phyloP scores from a whole-genome alignment of 1,140 invertebrate genomes.

The Ptiloglossa arizonensis region DNA sequence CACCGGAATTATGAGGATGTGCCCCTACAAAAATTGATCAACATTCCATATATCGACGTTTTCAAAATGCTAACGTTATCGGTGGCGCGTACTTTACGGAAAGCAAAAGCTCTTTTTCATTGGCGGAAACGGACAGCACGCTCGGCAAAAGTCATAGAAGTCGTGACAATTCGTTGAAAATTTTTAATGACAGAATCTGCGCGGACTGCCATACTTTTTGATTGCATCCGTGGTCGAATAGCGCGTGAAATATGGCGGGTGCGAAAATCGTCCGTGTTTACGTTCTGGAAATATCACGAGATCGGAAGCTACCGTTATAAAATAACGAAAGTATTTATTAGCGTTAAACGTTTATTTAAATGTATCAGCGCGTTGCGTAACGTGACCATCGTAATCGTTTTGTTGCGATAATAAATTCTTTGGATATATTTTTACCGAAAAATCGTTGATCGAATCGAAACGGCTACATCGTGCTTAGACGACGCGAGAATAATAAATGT shows the following conservation, averaged over 20 bases:
- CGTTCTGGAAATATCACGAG: not conserved
- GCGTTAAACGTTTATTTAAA: conserved; percentile 2
- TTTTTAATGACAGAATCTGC: conserved; percentile 20
- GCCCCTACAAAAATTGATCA: not conserved
- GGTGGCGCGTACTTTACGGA: conserved; percentile 3
- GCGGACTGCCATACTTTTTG: not conserved
- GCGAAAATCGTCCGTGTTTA: not conserved
- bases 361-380: not conserved
- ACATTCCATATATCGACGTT: not conserved
- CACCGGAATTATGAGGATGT: not conserved
- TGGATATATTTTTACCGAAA: too few relatives aligned
- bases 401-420: too few relatives aligned
- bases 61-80: conserved; percentile 9
- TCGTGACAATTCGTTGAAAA: not conserved
- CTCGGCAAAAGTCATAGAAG: not conserved
- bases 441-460: too few relatives aligned
- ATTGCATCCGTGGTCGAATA: not conserved
- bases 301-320: not conserved
- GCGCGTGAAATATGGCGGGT: not conserved
- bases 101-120: conserved; percentile 20
- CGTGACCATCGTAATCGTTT: not conserved
- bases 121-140: not conserved
- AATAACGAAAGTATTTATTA: conserved; percentile 15
- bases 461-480: too few relatives aligned
- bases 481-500: too few relatives aligned